Base-by-base conservation (phyloP, 2,797 vertebrate species). In the Serranus cabrilla region DNA sequence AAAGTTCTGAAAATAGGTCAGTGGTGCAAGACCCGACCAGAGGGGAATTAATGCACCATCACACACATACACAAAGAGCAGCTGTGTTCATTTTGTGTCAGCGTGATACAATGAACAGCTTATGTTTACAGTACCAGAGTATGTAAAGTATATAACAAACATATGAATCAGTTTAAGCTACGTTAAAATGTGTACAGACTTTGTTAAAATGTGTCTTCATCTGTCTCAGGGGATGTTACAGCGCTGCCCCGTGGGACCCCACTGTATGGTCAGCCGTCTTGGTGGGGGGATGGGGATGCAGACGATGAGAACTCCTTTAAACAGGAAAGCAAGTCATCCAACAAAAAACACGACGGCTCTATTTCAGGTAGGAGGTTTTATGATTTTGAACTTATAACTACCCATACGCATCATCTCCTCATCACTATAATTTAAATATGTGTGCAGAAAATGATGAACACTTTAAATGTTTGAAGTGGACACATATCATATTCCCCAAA, bases 271-370 rank as follows among this genome's bases (percentile, higher is more conserved):
- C 98, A 99, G 80, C 98, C 98, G 1, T 98, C 98, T 4, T 99
- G 98, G 98, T 99, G 98, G 98, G 98, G 98, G 46, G 98, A 99
- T 49, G 97, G 95, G 47, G 98, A 99, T n/a, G 95, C 96, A 31
- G 97, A 98, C 68, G 97, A 99, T 54, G 95, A 97, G 88, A 96
- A 96, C 91, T 96, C 95, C 67, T 96, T 94, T 91, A 97, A 97
- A 84, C 95, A 96, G 62, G 96, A 97, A 71, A 94, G 89, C 80
- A 99, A 97, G 84, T 76, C 90, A n/a, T 94, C 95, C 86, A 94
- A 86, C 67, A 99, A 96, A 90, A 93, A 91, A 47, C 95, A 95
- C 2, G 97, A 97, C 84, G 69, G 86, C 17, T 89, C 90, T 31
- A 77, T 93, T 65, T 89, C 96, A 91, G 98, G 98, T 98, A 91